Evolutionary conservation across 2,888 invertebrate species (phyloP).

Genomic region (Myathropa florea): DNA sequence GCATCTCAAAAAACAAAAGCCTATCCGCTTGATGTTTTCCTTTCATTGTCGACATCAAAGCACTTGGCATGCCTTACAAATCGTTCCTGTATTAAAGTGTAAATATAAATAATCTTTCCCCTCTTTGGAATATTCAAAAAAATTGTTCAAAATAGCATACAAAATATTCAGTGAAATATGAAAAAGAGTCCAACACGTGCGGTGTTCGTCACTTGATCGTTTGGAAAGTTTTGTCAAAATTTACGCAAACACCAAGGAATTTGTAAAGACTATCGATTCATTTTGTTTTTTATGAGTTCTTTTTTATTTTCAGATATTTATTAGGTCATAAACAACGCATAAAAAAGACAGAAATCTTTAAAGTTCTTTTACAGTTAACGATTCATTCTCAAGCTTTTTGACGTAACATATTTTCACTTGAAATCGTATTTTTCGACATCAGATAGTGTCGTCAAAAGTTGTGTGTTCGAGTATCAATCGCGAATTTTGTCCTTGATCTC

Average conservation of each 20-base stretch:
- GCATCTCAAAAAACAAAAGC: too few relatives aligned
- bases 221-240: background rate
- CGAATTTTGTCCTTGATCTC: background rate
- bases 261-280: background rate
- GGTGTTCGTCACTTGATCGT: background rate
- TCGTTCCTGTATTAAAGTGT: background rate
- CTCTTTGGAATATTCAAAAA: background rate
- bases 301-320: background rate
- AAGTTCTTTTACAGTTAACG: background rate
- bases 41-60: too few relatives aligned
- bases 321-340: background rate
- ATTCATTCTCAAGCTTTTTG: background rate
- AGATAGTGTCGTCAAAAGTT: background rate
- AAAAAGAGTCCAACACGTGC: background rate
- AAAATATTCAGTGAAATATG: background rate
- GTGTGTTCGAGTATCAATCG: background rate
- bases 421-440: background rate
- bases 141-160: background rate
- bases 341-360: background rate
- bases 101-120: background rate
- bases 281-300: background rate
- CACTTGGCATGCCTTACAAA: too few relatives aligned
- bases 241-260: background rate
- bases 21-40: too few relatives aligned
- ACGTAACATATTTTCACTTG: background rate